Percentiles rank a stretch among this genome's conserved stretches.
phyloP scores from a whole-genome alignment of 2,888 invertebrate genomes.

The Dicroscelio sp. region DNA sequence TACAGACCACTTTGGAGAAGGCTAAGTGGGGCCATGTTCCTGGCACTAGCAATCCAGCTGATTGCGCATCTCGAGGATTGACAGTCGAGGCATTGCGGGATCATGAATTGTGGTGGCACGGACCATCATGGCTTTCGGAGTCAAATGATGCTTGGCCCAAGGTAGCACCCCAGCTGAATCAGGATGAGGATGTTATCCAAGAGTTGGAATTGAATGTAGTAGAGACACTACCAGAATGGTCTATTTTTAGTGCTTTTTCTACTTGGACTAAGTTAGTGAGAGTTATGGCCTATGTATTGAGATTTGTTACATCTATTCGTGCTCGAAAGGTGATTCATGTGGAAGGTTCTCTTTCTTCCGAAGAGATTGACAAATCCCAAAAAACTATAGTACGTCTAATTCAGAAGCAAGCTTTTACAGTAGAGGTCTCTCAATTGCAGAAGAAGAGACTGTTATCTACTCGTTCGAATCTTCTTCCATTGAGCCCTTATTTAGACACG shows the following conservation, averaged over 20 bases:
- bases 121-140: background rate
- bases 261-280: background rate
- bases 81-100: background rate
- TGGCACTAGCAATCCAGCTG: background rate
- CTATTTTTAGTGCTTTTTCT: background rate
- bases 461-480: background rate
- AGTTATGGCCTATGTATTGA: background rate
- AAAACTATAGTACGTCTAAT: background rate
- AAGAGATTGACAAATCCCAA: background rate
- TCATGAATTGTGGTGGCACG: conserved; percentile 21
- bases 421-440: background rate
- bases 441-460: background rate
- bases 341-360: background rate
- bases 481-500: conserved; percentile 36
- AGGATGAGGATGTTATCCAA: too few species aligned
- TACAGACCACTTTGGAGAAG: background rate
- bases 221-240: background rate
- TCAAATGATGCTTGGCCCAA: conserved; percentile 7
- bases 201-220: background rate
- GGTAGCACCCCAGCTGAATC: too few species aligned
- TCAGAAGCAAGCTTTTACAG: background rate
- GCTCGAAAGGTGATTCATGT: too few species aligned
- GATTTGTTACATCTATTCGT: background rate
- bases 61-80: conserved; percentile 22
- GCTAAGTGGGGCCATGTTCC: conserved; percentile 7